These are phyloP conservation scores for Emesis furor DNA, from an alignment of 2,888 invertebrate species.

Conservation along the genomic window DNA sequence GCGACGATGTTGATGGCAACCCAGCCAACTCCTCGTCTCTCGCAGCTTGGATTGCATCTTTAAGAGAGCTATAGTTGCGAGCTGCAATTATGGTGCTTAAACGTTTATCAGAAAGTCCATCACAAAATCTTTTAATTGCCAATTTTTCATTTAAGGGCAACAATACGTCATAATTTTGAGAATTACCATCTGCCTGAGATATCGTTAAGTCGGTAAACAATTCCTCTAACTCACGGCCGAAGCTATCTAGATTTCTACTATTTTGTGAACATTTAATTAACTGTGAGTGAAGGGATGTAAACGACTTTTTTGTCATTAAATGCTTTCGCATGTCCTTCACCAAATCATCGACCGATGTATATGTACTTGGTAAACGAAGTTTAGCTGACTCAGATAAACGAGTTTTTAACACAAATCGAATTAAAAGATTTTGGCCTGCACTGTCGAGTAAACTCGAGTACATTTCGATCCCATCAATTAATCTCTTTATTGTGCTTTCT, in stretches of 20 bases:
- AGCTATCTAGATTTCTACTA: not conserved
- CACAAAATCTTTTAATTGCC: no score
- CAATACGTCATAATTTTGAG: no score
- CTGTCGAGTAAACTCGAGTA: no score
- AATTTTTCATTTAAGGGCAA: no score
- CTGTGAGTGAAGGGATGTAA: not conserved
- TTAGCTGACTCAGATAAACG: not conserved
- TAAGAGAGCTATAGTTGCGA: not conserved
- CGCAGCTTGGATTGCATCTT: not conserved
- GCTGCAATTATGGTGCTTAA: no score
- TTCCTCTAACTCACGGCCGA: not conserved
- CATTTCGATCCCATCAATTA: not conserved
- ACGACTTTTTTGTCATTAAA: not conserved
- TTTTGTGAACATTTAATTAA: slow-evolving; percentile 14
- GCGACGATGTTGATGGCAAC: not conserved
- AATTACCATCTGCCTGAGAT: no score
- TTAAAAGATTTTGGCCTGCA: not conserved
- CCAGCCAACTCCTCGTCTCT: slow-evolving; percentile 2
- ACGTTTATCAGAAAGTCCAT: no score
- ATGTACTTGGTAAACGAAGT: not conserved
- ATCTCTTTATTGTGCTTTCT: not conserved
- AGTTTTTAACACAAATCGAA: not conserved
- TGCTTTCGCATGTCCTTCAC: not conserved
- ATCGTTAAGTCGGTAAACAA: no score
- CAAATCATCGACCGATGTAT: not conserved